Base-by-base conservation (phyloP, 2,888 invertebrate species). In the Phyto melanocephala region DNA sequence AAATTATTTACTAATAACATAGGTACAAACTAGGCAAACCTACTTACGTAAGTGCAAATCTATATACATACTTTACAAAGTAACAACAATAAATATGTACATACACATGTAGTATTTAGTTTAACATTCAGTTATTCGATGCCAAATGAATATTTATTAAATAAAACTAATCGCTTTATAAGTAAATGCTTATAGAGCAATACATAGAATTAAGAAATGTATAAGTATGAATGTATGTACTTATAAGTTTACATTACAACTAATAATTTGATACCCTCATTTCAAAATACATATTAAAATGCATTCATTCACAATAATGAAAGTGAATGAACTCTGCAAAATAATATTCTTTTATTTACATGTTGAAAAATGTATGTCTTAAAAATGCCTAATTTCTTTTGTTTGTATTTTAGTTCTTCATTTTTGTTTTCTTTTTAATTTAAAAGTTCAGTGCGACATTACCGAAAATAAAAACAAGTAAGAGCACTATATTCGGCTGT, bases 321-420 rank as follows among this genome's bases (percentile, higher is more conserved):
- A 87, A 85, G 88, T 87, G 87, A 88, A 88, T 86, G 88, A 88
- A 88, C 88, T 87, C 82, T 79, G 15, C 60, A 63, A 81, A 65
- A 24, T 56, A 68, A 76, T 60, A 54, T 60, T 47, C 37, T 28
- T 24, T 63, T 65, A 11, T 56, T 63, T 40, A 58, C 17, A 24
- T 70, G 54, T 58, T 75, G n/a, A 65, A 83, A 80, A 72, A 71
- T 78, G 24, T 24, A 67, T 65, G 15, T 28, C 22, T 45, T n/a
- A n/a, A n/a, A 45, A 50, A 52, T 60, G 65, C 60, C 71, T 50
- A 50, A 60, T 37, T 60, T 62, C 13, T 45, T 62, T 52, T 62
- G 24, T 6, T 47, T 74, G 63, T 52, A 15, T 67, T 58, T 56
- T 20, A n/a, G n/a, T n/a, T n/a, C n/a, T n/a, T n/a, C 37, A 10